Evolutionary conservation across 2,113 vertebrate species (phyloP).

Genomic region (Anguilla rostrata): DNA sequence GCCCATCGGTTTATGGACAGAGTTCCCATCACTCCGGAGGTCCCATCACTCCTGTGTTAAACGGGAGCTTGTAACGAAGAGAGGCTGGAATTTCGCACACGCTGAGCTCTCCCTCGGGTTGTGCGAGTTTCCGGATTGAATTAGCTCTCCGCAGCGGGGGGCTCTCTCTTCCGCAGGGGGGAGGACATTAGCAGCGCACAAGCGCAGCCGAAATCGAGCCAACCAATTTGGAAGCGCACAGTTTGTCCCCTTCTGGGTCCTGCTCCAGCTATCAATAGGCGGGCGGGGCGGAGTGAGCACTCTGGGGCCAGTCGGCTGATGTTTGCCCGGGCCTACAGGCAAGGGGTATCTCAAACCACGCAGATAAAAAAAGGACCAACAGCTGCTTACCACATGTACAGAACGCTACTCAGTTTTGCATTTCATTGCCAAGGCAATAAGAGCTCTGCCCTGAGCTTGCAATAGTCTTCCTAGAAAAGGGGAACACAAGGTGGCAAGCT

Average conservation of each 20-base stretch:
- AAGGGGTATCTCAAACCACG: not conserved
- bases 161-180: not conserved
- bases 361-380: not conserved
- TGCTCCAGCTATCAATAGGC: not conserved
- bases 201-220: slow-evolving; percentile 1
- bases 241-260: not conserved
- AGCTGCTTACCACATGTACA: not conserved
- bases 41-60: not conserved
- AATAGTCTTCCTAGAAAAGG: not conserved
- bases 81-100: slow-evolving; percentile 2
- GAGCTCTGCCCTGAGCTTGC: not conserved
- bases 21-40: not conserved
- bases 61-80: not conserved
- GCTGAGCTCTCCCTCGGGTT: slow-evolving; percentile 8
- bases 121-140: slow-evolving; percentile 7
- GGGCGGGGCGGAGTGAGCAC: not conserved
- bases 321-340: not conserved
- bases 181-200: not conserved
- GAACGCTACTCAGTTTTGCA: not conserved
- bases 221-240: not conserved
- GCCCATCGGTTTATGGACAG: not conserved
- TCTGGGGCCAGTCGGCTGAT: not conserved
- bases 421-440: not conserved
- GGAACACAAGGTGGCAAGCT: not conserved
- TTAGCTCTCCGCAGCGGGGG: slow-evolving; percentile 13